Evolutionary conservation across 2,797 vertebrate species (phyloP).

Genomic region (Esox masquinongy): DNA sequence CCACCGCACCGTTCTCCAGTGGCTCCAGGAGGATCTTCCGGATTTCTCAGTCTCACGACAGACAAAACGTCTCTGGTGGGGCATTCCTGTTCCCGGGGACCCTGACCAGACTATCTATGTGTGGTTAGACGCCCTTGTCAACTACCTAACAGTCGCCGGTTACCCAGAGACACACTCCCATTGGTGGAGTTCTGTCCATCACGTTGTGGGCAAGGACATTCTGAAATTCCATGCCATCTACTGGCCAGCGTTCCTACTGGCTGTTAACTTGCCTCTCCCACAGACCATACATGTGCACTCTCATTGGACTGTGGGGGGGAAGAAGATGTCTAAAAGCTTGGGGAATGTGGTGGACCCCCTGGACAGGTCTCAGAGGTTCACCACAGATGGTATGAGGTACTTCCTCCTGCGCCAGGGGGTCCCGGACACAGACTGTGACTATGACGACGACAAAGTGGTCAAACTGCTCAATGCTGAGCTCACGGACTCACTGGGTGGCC

Average conservation of each 20-base stretch:
- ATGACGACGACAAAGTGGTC: conserved; percentile 83
- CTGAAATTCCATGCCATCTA: conserved; percentile 94
- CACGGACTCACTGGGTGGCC: conserved; percentile 85
- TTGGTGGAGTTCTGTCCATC: conserved; percentile 81
- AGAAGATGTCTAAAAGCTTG: conserved; percentile 98
- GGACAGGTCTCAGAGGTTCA: conserved; percentile 73
- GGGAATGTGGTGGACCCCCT: conserved; percentile 89
- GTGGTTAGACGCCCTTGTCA: conserved; percentile 95
- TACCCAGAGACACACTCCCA: conserved; percentile 76
- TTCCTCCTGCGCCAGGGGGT: conserved; percentile 93
- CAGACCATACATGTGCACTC: conserved; percentile 87
- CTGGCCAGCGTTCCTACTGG: conserved; percentile 93
- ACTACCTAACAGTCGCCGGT: conserved; percentile 88
- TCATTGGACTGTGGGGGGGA: conserved; percentile 91
- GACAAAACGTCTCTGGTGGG: conserved; percentile 88
- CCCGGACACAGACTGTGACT: conserved; percentile 89
- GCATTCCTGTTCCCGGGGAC: conserved; percentile 88
- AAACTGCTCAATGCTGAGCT: conserved; percentile 90
- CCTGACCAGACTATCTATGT: conserved; percentile 89
- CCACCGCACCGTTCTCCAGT: conserved; percentile 72
- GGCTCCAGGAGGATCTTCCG: conserved; percentile 87
- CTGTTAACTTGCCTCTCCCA: conserved; percentile 82
- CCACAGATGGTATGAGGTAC: conserved; percentile 89
- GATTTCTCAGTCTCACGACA: conserved; percentile 92
- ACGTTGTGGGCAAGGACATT: conserved; percentile 95